Percentiles rank a stretch among this genome's conserved stretches.
phyloP scores from a whole-genome alignment of 2,113 vertebrate genomes.

The Siniperca knerii region DNA sequence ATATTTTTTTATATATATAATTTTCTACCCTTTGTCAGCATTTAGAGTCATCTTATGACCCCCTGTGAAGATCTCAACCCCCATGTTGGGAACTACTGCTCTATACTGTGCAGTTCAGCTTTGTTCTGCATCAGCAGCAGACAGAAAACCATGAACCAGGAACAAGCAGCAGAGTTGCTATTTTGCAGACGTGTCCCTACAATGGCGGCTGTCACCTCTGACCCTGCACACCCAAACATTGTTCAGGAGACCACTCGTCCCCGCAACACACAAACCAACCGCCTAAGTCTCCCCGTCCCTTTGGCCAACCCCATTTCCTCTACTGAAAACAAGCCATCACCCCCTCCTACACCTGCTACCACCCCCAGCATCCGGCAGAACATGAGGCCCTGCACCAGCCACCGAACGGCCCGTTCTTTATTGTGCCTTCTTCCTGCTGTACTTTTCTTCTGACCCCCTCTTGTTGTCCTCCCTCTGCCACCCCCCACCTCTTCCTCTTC shows the following conservation, averaged over 20 bases:
- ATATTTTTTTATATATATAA: neutral
- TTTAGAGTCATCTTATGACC: neutral
- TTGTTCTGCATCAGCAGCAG: neutral
- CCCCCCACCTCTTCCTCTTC: constrained; percentile 68
- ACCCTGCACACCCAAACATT: constrained; percentile 76
- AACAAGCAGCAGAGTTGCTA: constrained; percentile 15
- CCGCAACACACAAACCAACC: constrained; percentile 38
- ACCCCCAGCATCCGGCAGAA: constrained; percentile 63
- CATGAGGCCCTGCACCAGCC: constrained; percentile 64
- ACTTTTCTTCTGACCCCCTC: constrained; percentile 70
- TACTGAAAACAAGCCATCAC: constrained; percentile 59
- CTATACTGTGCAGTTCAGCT: neutral
- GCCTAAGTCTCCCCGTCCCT: constrained; percentile 28
- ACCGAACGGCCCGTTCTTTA: constrained; percentile 57
- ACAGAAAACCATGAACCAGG: neutral
- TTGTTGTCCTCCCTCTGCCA: constrained; percentile 67
- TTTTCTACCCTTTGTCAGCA: neutral
- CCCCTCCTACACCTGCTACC: constrained; percentile 47
- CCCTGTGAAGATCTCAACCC: neutral
- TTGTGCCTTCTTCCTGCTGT: constrained; percentile 81
- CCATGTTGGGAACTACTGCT: neutral
- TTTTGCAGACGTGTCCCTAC: constrained; percentile 36
- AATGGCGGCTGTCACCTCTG: constrained; percentile 68
- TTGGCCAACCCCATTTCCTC: constrained; percentile 62
- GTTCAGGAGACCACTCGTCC: constrained; percentile 55